A percentile compares a stretch with the other conserved stretches of the same genome.
Conservation (phyloP, 2,888 invertebrate species). For the Pseudococcus longispinus region DNA sequence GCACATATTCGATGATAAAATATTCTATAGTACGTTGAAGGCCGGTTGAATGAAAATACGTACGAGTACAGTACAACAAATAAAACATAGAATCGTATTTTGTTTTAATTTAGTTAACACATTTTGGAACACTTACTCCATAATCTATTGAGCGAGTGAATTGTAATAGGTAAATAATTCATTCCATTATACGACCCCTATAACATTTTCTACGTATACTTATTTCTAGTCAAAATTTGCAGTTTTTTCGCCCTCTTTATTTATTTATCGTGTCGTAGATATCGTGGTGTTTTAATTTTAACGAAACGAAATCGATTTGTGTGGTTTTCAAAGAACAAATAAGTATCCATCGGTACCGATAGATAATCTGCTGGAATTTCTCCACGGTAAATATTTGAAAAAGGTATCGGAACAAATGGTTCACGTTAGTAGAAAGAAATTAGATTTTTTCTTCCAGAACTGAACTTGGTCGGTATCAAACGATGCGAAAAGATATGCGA, state of each 20-base stretch:
- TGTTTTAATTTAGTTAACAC: neutral
- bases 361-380: neutral
- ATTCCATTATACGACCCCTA: neutral
- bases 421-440: neutral
- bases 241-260: neutral
- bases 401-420: neutral
- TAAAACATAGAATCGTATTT: neutral
- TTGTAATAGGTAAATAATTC: neutral
- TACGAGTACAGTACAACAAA: neutral
- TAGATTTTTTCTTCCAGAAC: constrained; percentile 1
- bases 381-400: constrained; percentile 16
- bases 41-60: neutral
- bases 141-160: neutral
- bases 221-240: neutral
- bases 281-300: neutral
- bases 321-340: neutral
- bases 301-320: neutral
- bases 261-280: neutral
- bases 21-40: neutral
- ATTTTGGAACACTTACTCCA: neutral
- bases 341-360: neutral
- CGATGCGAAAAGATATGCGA: neutral
- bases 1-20: neutral
- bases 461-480: neutral
- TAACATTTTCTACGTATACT: neutral